Conservation (phyloP, 2,888 invertebrate species). For the Orthosia cruda region DNA sequence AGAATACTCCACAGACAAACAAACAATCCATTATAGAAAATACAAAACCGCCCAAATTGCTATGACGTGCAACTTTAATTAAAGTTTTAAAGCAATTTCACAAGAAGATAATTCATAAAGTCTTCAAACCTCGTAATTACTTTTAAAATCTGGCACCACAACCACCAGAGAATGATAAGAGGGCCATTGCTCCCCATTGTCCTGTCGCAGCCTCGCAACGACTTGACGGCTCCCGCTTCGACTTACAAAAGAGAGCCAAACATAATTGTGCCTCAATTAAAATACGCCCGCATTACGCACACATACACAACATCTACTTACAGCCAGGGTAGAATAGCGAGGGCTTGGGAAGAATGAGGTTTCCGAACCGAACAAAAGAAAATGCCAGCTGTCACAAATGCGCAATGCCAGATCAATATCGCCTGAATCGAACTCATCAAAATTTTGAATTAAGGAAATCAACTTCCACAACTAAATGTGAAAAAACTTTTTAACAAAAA, state of each 20-base stretch:
- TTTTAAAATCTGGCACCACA: conserved; percentile 51
- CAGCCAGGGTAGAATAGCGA: conserved; percentile 37
- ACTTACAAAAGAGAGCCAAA: conserved; percentile 74
- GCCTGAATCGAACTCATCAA: background rate
- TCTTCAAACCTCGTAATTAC: conserved; percentile 48
- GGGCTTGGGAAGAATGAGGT: background rate
- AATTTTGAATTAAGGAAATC: conserved; percentile 31
- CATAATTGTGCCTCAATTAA: conserved; percentile 78
- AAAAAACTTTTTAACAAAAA: too few relatives aligned
- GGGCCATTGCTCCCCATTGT: conserved; percentile 63
- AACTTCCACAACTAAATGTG: conserved; percentile 6
- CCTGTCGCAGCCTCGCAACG: conserved; percentile 43
- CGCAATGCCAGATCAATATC: conserved; percentile 12
- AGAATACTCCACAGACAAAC: background rate
- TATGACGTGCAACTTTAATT: conserved; percentile 13
- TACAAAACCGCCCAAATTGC: background rate
- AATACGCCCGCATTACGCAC: conserved; percentile 77
- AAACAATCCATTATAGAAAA: background rate
- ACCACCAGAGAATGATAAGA: conserved; percentile 66
- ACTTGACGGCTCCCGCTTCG: conserved; percentile 59
- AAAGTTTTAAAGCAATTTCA: conserved; percentile 35
- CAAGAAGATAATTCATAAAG: conserved; percentile 46
- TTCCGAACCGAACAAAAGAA: background rate
- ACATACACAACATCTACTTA: conserved; percentile 53
- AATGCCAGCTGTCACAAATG: conserved; percentile 2